Conservation (phyloP, 1,140 invertebrate species). For the Laupala kohalensis region DNA sequence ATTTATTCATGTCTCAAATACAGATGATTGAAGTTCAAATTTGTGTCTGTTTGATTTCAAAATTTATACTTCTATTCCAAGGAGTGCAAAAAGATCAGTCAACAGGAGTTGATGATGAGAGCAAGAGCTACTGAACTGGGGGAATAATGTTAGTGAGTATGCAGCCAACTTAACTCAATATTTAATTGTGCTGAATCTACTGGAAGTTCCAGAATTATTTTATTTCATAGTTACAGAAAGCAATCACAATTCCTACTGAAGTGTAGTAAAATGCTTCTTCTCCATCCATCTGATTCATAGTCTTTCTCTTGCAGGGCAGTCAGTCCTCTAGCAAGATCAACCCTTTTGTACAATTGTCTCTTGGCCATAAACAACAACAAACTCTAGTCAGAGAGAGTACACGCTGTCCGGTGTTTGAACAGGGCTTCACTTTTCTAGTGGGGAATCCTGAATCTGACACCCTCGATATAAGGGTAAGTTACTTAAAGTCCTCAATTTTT, state of each 20-base stretch:
- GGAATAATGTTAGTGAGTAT: too few species aligned
- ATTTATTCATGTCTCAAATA: too few species aligned
- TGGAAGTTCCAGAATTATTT: not conserved
- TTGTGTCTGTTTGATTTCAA: too few species aligned
- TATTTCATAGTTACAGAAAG: too few species aligned
- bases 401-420: conserved; percentile 40
- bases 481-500: not conserved
- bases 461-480: conserved; percentile 55
- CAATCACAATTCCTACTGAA: too few species aligned
- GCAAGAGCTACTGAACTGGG: too few species aligned
- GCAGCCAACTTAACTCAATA: not conserved
- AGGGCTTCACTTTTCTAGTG: conserved; percentile 80
- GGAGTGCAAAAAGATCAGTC: too few species aligned
- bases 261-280: too few species aligned
- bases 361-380: conserved; percentile 42
- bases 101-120: too few species aligned
- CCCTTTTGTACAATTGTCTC: conserved; percentile 54
- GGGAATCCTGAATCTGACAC: conserved; percentile 77
- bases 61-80: too few species aligned
- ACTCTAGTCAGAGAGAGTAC: conserved; percentile 22
- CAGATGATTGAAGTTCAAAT: too few species aligned
- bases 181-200: not conserved
- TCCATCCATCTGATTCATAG: conserved; percentile 11
- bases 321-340: conserved; percentile 55
- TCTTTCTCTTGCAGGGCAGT: conserved; percentile 42